These are phyloP conservation scores for Gallinago stenura DNA, from an alignment of 2,797 vertebrate genomes.

Conservation along the genomic window DNA sequence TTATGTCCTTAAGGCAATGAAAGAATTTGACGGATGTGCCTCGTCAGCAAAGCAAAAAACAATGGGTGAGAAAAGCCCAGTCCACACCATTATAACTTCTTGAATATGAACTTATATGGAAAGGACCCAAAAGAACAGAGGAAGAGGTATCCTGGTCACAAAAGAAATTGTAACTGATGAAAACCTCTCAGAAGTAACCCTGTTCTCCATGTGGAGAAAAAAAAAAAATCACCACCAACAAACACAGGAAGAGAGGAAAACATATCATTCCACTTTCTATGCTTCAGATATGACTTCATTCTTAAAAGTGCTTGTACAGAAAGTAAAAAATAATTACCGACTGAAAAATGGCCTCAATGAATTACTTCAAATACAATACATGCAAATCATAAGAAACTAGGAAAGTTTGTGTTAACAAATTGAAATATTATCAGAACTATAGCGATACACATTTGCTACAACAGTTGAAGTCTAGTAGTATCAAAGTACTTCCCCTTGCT, in stretches of 20 bases:
- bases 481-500: not conserved
- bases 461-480: not conserved
- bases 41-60: not conserved
- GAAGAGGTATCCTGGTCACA: not conserved
- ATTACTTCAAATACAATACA: not conserved
- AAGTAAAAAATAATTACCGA: not conserved
- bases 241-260: not conserved
- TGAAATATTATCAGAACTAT: not conserved
- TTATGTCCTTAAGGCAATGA: not conserved
- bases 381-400: not conserved
- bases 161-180: not conserved
- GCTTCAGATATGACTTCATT: not conserved
- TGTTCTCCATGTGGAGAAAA: not conserved
- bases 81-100: not conserved
- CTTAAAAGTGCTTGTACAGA: not conserved
- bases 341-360: not conserved
- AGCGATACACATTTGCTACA: not conserved
- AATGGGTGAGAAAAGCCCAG: not conserved
- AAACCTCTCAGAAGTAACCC: not conserved
- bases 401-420: not conserved
- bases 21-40: not conserved
- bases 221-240: not conserved
- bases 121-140: not conserved
- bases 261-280: not conserved
- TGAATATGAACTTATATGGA: not conserved